phyloP scores from a whole-genome alignment of 2,797 vertebrate species.

The Oryzias sinensis region DNA sequence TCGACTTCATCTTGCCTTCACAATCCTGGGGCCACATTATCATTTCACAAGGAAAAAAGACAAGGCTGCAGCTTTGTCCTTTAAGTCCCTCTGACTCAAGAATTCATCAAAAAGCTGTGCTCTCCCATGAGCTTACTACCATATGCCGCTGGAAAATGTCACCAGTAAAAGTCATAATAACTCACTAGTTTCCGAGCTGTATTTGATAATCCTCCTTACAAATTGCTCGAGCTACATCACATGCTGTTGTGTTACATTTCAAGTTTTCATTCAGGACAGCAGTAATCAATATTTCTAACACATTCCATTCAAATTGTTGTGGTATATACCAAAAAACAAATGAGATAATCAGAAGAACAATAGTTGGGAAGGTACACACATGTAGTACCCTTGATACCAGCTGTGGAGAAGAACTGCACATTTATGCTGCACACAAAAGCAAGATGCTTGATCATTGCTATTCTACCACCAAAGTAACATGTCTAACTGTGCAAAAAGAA shows the following conservation, averaged over 20 bases:
- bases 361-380: no score
- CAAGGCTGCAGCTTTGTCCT: slow-evolving; percentile 87
- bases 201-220: slow-evolving; percentile 92
- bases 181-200: slow-evolving; percentile 91
- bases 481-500: no score
- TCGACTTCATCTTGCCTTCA: slow-evolving; percentile 54
- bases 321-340: background rate
- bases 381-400: no score
- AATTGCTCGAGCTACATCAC: slow-evolving; percentile 86
- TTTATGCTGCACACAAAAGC: no score
- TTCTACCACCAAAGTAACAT: no score
- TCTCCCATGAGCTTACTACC: slow-evolving; percentile 92
- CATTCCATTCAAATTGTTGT: slow-evolving; percentile 48
- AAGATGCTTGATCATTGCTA: no score
- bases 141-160: slow-evolving; percentile 97
- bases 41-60: slow-evolving; percentile 94
- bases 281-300: slow-evolving; percentile 72
- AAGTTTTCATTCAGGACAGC: slow-evolving; percentile 81
- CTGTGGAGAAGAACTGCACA: no score
- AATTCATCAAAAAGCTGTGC: slow-evolving; percentile 94
- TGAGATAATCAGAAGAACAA: no score
- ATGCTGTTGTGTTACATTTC: slow-evolving; percentile 81
- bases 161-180: slow-evolving; percentile 96
- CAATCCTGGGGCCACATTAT: slow-evolving; percentile 84
- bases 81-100: slow-evolving; percentile 86